A percentile compares a stretch with the other conserved stretches of the same genome.
phyloP scores from a whole-genome alignment of 2,797 vertebrate species.

The Silurus lanzhouensis region DNA sequence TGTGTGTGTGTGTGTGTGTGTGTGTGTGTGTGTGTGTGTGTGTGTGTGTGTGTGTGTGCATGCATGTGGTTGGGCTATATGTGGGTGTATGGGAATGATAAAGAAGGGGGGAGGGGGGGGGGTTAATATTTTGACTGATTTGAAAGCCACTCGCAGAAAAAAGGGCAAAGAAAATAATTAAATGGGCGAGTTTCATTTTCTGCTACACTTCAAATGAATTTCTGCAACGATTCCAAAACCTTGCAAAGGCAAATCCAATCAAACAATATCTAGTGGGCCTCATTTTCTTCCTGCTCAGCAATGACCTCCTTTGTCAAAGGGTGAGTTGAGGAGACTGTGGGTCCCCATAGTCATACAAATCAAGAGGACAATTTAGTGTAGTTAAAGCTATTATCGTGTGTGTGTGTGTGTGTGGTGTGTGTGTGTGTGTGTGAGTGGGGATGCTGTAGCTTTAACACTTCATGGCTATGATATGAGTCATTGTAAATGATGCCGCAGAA shows the following conservation, averaged over 20 bases:
- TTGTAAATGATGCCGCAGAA: constrained; percentile 81
- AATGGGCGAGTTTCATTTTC: constrained; percentile 79
- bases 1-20: constrained; percentile 8
- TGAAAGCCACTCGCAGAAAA: constrained; percentile 55
- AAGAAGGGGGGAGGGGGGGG: constrained; percentile 27
- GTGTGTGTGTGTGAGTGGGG: constrained; percentile 52
- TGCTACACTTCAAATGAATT: constrained; percentile 83
- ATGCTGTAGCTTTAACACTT: constrained; percentile 74
- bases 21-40: not conserved
- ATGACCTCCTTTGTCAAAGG: constrained; percentile 82
- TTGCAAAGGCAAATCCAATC: constrained; percentile 84
- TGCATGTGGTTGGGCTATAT: not conserved
- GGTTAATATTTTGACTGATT: constrained; percentile 55
- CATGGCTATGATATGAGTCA: constrained; percentile 77
- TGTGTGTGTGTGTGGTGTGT: constrained; percentile 57
- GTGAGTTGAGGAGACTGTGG: constrained; percentile 74
- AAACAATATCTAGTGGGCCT: constrained; percentile 83
- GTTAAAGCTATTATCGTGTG: constrained; percentile 80
- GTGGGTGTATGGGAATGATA: constrained; percentile 14
- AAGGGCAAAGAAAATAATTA: constrained; percentile 79
- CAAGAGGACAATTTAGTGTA: constrained; percentile 80
- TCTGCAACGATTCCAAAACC: constrained; percentile 81
- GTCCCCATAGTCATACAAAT: constrained; percentile 77
- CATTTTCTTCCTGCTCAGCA: constrained; percentile 74
- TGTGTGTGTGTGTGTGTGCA: not conserved